These are phyloP conservation scores for Chaetorhynchus papuensis DNA, from an alignment of 2,113 vertebrate species.

Conservation along the genomic window DNA sequence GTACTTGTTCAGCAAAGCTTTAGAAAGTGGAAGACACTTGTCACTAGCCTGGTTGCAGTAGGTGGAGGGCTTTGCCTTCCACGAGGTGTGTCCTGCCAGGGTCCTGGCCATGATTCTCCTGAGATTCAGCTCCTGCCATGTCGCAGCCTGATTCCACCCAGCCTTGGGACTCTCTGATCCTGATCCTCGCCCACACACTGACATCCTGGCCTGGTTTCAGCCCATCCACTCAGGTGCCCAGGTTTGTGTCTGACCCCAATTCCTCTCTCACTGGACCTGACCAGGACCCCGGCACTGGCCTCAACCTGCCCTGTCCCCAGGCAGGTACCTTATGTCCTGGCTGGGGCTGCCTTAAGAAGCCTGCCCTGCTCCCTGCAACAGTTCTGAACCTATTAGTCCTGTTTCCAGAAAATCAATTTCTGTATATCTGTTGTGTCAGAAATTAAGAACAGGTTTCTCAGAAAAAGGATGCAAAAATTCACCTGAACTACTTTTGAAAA, in stretches of 20 bases:
- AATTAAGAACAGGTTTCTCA: neutral
- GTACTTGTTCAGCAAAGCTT: neutral
- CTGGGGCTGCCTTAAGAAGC: neutral
- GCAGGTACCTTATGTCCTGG: no score
- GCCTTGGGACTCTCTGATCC: no score
- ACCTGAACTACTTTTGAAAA: neutral
- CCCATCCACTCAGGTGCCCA: neutral
- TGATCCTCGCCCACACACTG: rapidly evolving
- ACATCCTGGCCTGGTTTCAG: neutral
- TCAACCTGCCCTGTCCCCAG: neutral
- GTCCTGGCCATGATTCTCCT: neutral
- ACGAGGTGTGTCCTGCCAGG: neutral
- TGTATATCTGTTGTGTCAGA: neutral
- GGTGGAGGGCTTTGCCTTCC: neutral
- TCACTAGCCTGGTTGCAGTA: neutral
- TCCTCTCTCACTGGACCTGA: neutral
- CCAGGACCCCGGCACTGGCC: no score
- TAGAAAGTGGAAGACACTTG: neutral
- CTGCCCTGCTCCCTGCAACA: neutral
- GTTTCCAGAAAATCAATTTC: neutral
- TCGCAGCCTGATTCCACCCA: neutral
- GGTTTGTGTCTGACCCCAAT: neutral
- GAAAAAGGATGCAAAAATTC: neutral
- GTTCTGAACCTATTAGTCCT: neutral
- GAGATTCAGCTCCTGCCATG: neutral